These are phyloP conservation scores for Loxodonta africana DNA, from an alignment of 2,113 vertebrate genomes.

Conservation along the genomic window DNA sequence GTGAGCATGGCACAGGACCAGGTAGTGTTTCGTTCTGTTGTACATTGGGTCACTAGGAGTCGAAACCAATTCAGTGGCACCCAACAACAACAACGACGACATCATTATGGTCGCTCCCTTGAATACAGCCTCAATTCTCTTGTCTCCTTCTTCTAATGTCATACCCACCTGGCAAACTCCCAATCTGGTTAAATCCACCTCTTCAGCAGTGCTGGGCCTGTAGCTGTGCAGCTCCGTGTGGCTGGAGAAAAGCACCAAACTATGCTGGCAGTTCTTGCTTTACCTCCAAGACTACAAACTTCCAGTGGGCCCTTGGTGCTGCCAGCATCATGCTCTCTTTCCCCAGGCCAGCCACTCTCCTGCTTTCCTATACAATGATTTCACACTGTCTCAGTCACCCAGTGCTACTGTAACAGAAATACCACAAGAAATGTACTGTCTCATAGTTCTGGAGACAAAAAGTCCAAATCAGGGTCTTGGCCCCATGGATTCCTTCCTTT, in stretches of 20 bases:
- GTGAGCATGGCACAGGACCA: too few species aligned
- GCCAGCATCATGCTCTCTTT: neutral
- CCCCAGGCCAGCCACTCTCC: neutral
- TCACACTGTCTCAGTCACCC: too few species aligned
- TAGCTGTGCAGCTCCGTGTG: neutral
- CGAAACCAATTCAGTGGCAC: too few species aligned
- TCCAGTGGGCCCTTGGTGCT: neutral
- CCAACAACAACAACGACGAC: too few species aligned
- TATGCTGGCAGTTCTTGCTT: neutral
- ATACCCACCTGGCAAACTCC: neutral
- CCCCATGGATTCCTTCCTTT: neutral
- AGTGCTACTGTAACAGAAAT: neutral
- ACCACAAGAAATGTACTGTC: neutral
- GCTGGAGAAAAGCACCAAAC: neutral
- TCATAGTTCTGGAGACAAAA: neutral
- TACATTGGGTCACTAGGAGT: too few species aligned
- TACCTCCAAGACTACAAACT: neutral
- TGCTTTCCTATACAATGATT: too few species aligned
- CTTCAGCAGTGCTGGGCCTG: neutral
- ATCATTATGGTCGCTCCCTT: neutral
- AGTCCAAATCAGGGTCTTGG: neutral
- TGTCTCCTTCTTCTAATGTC: slow-evolving; percentile 9
- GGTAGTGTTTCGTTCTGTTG: too few species aligned
- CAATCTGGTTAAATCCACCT: neutral
- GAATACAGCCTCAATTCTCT: neutral